Percentiles rank a stretch among this genome's conserved stretches.
Evolutionary conservation across 2,888 invertebrate genomes (phyloP).

Genomic region (Thelaira solivaga): DNA sequence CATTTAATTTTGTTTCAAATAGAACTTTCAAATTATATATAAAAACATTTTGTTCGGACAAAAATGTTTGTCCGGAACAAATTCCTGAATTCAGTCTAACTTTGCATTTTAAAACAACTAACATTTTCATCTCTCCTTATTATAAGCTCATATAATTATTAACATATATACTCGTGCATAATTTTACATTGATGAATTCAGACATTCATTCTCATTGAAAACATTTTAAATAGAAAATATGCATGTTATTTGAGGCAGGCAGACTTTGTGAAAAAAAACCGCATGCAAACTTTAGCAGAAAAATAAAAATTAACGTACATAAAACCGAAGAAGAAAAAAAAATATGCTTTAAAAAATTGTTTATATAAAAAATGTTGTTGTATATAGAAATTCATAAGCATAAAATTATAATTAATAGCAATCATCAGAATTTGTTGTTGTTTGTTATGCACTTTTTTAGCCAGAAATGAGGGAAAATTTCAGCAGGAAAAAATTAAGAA

Average conservation of each 20-base stretch:
- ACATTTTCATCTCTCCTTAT: no score
- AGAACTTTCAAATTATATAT: no score
- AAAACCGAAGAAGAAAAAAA: neutral
- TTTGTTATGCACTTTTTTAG: neutral
- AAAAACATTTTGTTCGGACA: no score
- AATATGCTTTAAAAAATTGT: neutral
- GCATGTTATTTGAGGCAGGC: constrained; percentile 29
- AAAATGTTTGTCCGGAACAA: no score
- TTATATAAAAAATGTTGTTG: constrained; percentile 13
- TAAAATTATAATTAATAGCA: constrained; percentile 62
- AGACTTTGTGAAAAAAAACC: constrained; percentile 48
- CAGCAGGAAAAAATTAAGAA: neutral
- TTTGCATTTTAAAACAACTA: no score
- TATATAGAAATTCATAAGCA: constrained; percentile 58
- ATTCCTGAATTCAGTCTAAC: no score
- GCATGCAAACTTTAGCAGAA: neutral
- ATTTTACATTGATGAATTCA: neutral
- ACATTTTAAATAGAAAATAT: constrained; percentile 31
- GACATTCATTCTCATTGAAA: constrained; percentile 17
- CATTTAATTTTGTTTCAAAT: no score
- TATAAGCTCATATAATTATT: no score
- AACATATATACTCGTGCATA: no score
- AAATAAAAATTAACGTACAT: neutral
- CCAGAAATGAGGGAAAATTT: neutral
- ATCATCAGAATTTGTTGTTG: constrained; percentile 48